A percentile compares a stretch with the other conserved stretches of the same genome.
Conservation (phyloP, 1,140 invertebrate species). For the Saccostrea glomerata region DNA sequence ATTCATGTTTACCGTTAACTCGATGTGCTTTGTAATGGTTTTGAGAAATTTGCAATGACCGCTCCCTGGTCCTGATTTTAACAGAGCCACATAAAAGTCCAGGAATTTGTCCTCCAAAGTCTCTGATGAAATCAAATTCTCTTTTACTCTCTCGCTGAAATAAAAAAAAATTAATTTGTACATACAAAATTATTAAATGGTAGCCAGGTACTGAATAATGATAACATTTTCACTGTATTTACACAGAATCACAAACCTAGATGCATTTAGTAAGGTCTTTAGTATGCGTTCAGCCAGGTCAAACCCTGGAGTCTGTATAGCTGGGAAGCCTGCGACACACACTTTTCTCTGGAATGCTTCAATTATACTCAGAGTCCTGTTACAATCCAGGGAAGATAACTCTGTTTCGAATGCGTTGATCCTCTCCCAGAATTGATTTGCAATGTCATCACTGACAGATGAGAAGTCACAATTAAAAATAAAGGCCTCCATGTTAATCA, state of each 20-base stretch:
- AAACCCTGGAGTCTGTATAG: not conserved
- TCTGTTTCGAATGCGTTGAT: not conserved
- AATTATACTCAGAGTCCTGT: not conserved
- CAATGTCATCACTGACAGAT: not conserved
- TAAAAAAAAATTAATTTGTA: not conserved
- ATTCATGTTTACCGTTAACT: not conserved
- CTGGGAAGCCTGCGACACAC: not conserved
- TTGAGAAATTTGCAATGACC: conserved; percentile 1
- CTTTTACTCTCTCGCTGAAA: not conserved
- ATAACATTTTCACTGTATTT: not conserved
- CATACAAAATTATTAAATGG: not conserved
- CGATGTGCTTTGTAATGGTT: not conserved
- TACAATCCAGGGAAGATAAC: conserved; percentile 12
- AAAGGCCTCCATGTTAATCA: not conserved
- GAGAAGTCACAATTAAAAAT: conserved; percentile 12
- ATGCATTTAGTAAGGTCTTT: not conserved
- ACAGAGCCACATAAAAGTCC: not conserved
- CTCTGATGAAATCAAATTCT: not conserved
- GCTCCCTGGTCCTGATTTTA: conserved; percentile 11
- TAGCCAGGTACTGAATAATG: not conserved
- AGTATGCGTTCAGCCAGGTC: not conserved
- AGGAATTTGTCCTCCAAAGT: not conserved
- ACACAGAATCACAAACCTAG: not conserved
- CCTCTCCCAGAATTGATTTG: not conserved
- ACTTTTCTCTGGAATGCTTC: not conserved